These are phyloP conservation scores for Zaprionus inermis DNA, from an alignment of 1,140 invertebrate species.

Conservation along the genomic window DNA sequence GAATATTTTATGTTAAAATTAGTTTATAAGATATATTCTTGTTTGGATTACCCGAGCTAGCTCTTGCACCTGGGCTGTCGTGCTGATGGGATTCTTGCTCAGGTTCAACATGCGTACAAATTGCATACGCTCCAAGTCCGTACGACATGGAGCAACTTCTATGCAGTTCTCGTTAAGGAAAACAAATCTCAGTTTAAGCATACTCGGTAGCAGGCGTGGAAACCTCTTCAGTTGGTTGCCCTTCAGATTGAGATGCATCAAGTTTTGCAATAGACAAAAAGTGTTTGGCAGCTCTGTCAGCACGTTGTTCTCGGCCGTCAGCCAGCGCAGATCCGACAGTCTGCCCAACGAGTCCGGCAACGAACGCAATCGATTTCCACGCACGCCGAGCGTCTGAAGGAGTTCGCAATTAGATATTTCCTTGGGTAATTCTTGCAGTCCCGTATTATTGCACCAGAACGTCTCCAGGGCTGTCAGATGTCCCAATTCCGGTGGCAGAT, in stretches of 20 bases:
- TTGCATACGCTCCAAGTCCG: constrained; percentile 77
- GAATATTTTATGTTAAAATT: no score
- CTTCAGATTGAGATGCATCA: constrained; percentile 86
- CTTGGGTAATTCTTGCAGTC: constrained; percentile 86
- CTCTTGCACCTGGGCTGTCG: constrained; percentile 35
- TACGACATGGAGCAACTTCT: constrained; percentile 55
- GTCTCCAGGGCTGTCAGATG: constrained; percentile 90
- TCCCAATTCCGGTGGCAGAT: constrained; percentile 89
- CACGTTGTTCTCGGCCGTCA: constrained; percentile 86
- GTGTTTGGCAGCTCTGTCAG: constrained; percentile 85
- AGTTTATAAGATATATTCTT: neutral
- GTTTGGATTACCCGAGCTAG: constrained; percentile 46
- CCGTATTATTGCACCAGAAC: constrained; percentile 89
- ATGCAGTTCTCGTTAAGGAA: constrained; percentile 86
- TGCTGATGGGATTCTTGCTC: constrained; percentile 85
- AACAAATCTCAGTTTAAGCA: constrained; percentile 85
- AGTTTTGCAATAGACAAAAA: constrained; percentile 84
- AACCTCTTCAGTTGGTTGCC: constrained; percentile 85
- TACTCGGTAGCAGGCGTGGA: constrained; percentile 84
- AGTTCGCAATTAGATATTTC: constrained; percentile 89
- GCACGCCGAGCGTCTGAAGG: constrained; percentile 89
- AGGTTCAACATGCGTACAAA: constrained; percentile 85
- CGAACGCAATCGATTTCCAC: constrained; percentile 86
- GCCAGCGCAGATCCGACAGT: constrained; percentile 86
- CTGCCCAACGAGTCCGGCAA: constrained; percentile 85